Conservation (phyloP, 2,888 invertebrate species). For the Pycnomerus fuliginosus region DNA sequence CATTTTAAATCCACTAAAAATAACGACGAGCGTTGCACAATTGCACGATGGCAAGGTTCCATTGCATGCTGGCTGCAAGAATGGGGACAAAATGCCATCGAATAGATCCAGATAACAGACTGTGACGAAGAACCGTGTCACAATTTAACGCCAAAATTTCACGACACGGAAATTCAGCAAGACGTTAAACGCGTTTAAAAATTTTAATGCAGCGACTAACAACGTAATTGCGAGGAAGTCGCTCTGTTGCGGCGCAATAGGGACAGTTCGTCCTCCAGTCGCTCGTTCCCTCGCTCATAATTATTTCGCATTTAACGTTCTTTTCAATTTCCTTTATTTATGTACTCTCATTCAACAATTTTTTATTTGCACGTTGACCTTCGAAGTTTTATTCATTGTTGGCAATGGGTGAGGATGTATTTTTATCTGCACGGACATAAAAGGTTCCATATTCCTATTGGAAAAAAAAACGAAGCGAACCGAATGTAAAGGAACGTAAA, state of each 20-base stretch:
- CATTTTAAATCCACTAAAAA: neutral
- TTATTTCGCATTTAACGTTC: too few species aligned
- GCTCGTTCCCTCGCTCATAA: too few species aligned
- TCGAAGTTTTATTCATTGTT: too few species aligned
- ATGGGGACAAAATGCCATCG: slow-evolving; percentile 7
- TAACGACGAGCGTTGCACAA: neutral
- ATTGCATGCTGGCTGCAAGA: slow-evolving; percentile 9
- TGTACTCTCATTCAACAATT: too few species aligned
- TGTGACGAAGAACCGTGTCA: slow-evolving; percentile 20
- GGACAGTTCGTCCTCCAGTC: too few species aligned
- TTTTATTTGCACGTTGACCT: too few species aligned
- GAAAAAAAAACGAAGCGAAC: too few species aligned
- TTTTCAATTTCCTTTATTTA: too few species aligned
- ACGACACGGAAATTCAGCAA: slow-evolving; percentile 19
- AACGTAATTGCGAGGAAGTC: slow-evolving; percentile 17
- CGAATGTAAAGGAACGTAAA: too few species aligned
- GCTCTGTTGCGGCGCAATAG: slow-evolving; percentile 12
- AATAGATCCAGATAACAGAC: slow-evolving; percentile 12
- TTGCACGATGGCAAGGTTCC: slow-evolving; percentile 6
- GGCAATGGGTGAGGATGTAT: too few species aligned
- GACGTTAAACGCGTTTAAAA: slow-evolving; percentile 12
- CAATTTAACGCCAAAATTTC: slow-evolving; percentile 23
- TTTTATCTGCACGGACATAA: too few species aligned
- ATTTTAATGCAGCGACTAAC: slow-evolving; percentile 13
- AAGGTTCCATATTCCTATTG: too few species aligned